Evolutionary conservation across 2,797 vertebrate genomes (phyloP).

Genomic region (Fundulus diaphanus): DNA sequence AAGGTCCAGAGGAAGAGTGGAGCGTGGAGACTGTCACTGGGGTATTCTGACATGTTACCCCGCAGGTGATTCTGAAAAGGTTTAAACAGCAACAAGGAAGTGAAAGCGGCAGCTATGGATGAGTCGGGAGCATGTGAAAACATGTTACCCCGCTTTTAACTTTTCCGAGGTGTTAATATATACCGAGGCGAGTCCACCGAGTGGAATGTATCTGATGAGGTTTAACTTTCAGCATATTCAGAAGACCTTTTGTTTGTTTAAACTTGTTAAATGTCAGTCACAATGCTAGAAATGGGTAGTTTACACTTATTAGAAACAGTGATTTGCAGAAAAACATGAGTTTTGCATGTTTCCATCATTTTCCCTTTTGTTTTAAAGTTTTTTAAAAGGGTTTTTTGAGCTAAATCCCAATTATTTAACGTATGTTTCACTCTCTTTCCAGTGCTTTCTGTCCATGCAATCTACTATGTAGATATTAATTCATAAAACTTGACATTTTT

Average conservation of each 20-base stretch:
- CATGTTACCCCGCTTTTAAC: slow-evolving; percentile 24
- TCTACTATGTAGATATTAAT: neutral
- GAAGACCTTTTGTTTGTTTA: slow-evolving; percentile 11
- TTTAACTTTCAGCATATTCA: neutral
- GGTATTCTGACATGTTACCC: slow-evolving; percentile 62
- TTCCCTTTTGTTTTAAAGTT: neutral
- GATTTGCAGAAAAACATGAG: neutral
- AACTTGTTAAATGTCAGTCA: slow-evolving; percentile 7
- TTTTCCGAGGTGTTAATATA: slow-evolving; percentile 30
- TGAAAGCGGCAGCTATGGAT: slow-evolving; percentile 65
- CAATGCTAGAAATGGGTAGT: neutral
- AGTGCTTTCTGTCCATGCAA: neutral
- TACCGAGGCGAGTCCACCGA: slow-evolving; percentile 11
- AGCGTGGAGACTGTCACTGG: slow-evolving; percentile 53
- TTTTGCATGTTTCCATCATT: neutral
- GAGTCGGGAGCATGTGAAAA: slow-evolving; percentile 50
- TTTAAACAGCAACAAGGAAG: slow-evolving; percentile 65
- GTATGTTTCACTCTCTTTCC: neutral
- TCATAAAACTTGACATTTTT: neutral
- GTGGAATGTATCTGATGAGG: slow-evolving; percentile 11
- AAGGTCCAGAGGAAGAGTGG: slow-evolving; percentile 61
- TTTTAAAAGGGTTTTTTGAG: neutral
- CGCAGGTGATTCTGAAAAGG: slow-evolving; percentile 56
- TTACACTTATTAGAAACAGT: neutral
- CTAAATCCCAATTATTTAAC: neutral